Evolutionary conservation across 1,140 invertebrate species (phyloP).

Genomic region (Andrena cerasifolii): DNA sequence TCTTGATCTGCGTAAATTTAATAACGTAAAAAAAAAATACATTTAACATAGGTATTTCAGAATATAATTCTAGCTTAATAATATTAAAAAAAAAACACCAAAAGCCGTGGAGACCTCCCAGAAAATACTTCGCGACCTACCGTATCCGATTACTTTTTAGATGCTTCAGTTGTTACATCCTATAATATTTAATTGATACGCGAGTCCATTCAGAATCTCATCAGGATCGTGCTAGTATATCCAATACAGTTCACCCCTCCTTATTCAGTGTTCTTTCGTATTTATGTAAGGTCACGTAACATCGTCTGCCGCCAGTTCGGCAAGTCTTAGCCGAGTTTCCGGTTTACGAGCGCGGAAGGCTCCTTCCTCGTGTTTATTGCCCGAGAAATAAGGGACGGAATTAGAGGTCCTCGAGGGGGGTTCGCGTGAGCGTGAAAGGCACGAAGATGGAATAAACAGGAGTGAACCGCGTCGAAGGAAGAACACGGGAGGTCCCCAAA

Average conservation of each 20-base stretch:
- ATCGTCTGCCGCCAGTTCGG: conserved; percentile 16
- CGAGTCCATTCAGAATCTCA: not conserved
- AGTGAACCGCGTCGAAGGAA: not conserved
- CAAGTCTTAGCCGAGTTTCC: conserved; percentile 36
- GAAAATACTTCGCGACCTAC: too few species aligned
- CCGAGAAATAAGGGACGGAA: conserved; percentile 64
- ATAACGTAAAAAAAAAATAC: too few species aligned
- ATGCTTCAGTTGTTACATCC: too few species aligned
- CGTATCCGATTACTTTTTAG: too few species aligned
- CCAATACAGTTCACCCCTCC: not conserved
- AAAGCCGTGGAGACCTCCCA: too few species aligned
- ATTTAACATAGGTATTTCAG: too few species aligned
- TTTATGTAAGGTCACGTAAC: conserved; percentile 35
- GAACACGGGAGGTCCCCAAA: conserved; percentile 1
- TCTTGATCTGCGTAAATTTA: too few species aligned
- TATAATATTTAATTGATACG: not conserved
- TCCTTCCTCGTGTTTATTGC: conserved; percentile 62
- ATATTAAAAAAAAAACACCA: too few species aligned
- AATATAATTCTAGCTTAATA: too few species aligned
- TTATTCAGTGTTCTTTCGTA: not conserved
- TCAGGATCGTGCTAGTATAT: not conserved
- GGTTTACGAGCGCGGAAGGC: conserved; percentile 59
- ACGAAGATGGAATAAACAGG: conserved; percentile 25
- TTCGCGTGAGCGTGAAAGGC: conserved; percentile 25
- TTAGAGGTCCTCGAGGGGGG: conserved; percentile 40